Percentiles rank a stretch among this genome's conserved stretches.
Conservation (phyloP, 2,888 invertebrate species). For the Lacanobia oleracea region DNA sequence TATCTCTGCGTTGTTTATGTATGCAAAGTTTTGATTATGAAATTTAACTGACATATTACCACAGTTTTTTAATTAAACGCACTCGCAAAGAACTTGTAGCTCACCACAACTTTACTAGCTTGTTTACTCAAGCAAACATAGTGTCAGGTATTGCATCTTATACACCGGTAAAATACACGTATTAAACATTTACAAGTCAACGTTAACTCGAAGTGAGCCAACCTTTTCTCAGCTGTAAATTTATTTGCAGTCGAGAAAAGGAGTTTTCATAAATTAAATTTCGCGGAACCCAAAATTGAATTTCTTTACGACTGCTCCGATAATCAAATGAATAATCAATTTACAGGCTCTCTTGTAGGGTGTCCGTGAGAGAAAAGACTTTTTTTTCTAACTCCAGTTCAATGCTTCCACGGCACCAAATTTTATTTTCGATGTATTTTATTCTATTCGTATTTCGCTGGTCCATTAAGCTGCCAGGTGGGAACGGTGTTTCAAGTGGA, state of each 20-base stretch:
- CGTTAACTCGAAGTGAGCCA: constrained; percentile 63
- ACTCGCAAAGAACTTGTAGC: background rate
- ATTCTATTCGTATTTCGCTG: constrained; percentile 66
- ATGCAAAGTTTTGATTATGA: background rate
- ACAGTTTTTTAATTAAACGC: background rate
- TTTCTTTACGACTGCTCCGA: constrained; percentile 84
- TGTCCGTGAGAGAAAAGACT: constrained; percentile 66
- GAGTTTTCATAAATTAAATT: constrained; percentile 84
- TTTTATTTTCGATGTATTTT: constrained; percentile 64
- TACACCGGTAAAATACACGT: constrained; percentile 32
- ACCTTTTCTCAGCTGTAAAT: constrained; percentile 76
- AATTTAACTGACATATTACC: background rate
- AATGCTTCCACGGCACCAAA: constrained; percentile 36
- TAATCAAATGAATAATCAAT: constrained; percentile 89
- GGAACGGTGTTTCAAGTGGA: constrained; percentile 72
- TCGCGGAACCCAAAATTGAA: constrained; percentile 84
- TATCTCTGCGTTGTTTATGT: too few species aligned
- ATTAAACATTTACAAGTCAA: constrained; percentile 54
- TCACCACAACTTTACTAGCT: background rate
- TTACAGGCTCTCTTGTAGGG: constrained; percentile 73
- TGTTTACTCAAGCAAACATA: constrained; percentile 5
- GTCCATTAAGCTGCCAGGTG: constrained; percentile 74
- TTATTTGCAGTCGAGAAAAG: constrained; percentile 81
- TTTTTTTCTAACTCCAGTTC: constrained; percentile 46
- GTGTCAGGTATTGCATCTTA: constrained; percentile 27